phyloP scores from a whole-genome alignment of 2,113 vertebrate genomes.

The Suricata suricatta region DNA sequence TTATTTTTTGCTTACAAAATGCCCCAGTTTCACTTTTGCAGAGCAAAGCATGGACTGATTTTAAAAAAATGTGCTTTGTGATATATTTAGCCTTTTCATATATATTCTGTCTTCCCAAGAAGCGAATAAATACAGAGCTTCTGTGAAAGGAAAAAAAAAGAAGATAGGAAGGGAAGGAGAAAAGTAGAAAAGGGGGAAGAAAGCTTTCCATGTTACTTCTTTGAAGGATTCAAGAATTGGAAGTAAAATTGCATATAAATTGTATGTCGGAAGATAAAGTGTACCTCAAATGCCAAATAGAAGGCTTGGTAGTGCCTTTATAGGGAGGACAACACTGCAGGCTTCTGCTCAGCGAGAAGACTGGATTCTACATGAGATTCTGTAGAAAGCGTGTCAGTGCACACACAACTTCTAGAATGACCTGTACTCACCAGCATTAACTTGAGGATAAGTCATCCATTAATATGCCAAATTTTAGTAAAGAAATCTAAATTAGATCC shows the following conservation, averaged over 20 bases:
- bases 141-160: not conserved
- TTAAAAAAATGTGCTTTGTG: not conserved
- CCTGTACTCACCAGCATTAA: not conserved
- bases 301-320: not conserved
- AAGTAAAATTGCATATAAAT: not conserved
- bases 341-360: not conserved
- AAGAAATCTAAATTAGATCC: not conserved
- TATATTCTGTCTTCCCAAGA: not conserved
- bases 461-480: not conserved
- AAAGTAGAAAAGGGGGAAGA: not conserved
- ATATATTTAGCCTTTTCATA: not conserved
- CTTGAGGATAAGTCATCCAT: not conserved
- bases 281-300: not conserved
- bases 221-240: not conserved
- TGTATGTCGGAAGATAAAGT: not conserved
- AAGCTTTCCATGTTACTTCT: not conserved
- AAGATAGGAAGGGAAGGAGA: not conserved
- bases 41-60: not conserved
- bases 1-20: slow-evolving; percentile 20
- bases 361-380: not conserved
- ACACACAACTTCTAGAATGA: not conserved
- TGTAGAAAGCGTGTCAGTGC: not conserved
- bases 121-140: not conserved
- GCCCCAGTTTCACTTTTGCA: not conserved
- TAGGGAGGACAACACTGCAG: not conserved